Base-by-base conservation (phyloP, 1,140 invertebrate species). In the Drosophila miranda region DNA sequence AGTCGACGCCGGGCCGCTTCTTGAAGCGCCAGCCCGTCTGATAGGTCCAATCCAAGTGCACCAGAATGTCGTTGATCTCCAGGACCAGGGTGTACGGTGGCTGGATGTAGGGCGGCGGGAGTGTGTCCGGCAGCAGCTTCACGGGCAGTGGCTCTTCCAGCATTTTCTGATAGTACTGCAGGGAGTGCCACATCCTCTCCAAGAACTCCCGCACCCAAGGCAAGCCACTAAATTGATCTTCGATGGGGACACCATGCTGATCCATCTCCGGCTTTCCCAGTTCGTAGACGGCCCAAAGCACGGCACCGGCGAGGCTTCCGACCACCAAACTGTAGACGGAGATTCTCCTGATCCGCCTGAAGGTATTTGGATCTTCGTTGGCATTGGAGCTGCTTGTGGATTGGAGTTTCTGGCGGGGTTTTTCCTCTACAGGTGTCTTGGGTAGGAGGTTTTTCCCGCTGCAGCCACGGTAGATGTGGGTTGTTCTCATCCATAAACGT, bases 11-110 rank as follows among this genome's bases (percentile, higher is more conserved):
- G n/a, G 99, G 99, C 42, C 99, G 93, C 90, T 99, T 99, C 92
- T 99, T 99, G 91, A 99, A 99, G 71, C 94, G 92, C 94, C 94
- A 94, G 6, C 94, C 94, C 46, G 94, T 94, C 88, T 94, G 99
- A 90, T 94, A 94, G 5, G 98, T 99, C 99, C 99, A 99, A 91
- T 99, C 98, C 2, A 98, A 98, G 92, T 99, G 97, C 2, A 99
- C 96, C 9, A 99, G 92, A 3, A 99, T 94, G 90, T 98, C 98
- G 43, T 95, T 99, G 91, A 99, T 93, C 93, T 99, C 98, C 54
- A 99, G 90, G 7, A 99, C 96, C 14, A 99, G 92, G 1, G 99
- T 99, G 90, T 99, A 99, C 2, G 97, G 97, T 13, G 99, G 98
- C 90, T 99, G 99, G 75, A 96, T 93, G 89, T 99, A 99, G 0